phyloP scores from a whole-genome alignment of 1,140 invertebrate species.

The Cydia fagiglandana region DNA sequence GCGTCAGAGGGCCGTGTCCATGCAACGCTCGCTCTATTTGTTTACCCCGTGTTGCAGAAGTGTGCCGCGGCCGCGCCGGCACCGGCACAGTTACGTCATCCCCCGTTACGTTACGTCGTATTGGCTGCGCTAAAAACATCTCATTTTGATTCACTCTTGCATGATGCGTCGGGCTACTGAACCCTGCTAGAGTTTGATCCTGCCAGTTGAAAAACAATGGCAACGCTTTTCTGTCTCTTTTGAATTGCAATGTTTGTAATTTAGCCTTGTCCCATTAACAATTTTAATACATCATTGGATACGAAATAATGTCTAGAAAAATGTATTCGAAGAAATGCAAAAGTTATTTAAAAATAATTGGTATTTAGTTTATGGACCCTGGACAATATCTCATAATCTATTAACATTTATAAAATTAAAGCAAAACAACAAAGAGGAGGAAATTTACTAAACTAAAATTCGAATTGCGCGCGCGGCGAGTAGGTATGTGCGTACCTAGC shows the following conservation, averaged over 20 bases:
- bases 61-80: constrained; percentile 16
- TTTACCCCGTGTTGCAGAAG: constrained; percentile 20
- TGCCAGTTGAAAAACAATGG: neutral
- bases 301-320: no score
- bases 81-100: constrained; percentile 19
- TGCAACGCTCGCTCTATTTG: constrained; percentile 18
- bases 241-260: neutral
- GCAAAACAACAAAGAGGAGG: no score
- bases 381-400: no score
- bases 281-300: no score
- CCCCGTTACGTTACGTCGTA: constrained; percentile 16
- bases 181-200: neutral
- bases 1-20: neutral
- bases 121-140: constrained; percentile 24
- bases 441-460: no score
- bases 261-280: neutral
- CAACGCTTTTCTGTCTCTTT: neutral
- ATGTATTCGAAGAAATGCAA: no score
- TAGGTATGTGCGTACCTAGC: no score
- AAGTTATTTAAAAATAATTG: no score
- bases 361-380: no score
- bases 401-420: no score
- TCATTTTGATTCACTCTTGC: constrained; percentile 18
- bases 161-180: neutral
- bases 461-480: no score